A percentile compares a stretch with the other conserved stretches of the same genome.
Conservation (phyloP, 2,797 vertebrate species). For the Microctenopoma lineatum region DNA sequence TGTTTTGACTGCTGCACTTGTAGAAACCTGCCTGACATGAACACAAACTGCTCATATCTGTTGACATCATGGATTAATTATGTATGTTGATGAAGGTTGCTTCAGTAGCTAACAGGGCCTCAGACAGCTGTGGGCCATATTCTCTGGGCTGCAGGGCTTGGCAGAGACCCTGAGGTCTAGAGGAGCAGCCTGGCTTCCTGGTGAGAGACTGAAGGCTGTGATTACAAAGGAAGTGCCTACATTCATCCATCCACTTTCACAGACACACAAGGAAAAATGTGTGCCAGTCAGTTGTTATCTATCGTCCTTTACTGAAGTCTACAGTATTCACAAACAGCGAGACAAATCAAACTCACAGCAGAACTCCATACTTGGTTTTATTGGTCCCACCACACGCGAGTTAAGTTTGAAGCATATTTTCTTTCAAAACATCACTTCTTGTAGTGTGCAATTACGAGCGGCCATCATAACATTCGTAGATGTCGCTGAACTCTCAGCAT, state of each 20-base stretch:
- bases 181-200: constrained; percentile 58
- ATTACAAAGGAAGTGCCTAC: constrained; percentile 65
- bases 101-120: constrained; percentile 23
- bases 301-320: background rate
- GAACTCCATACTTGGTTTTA: constrained; percentile 27
- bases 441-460: constrained; percentile 60
- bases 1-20: background rate
- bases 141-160: constrained; percentile 48
- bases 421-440: constrained; percentile 62
- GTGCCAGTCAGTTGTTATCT: constrained; percentile 20
- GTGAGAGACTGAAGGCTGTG: constrained; percentile 58
- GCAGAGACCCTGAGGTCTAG: constrained; percentile 59
- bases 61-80: constrained; percentile 26
- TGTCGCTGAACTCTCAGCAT: constrained; percentile 46
- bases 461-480: constrained; percentile 60
- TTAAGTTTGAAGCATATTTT: constrained; percentile 65
- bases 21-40: background rate
- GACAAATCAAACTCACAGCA: constrained; percentile 14
- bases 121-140: constrained; percentile 61
- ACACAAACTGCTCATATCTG: background rate
- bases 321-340: background rate
- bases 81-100: background rate
- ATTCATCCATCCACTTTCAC: constrained; percentile 21
- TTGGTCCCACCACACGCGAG: constrained; percentile 58
- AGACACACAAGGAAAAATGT: background rate